Percentiles rank a stretch among this genome's conserved stretches.
These are phyloP conservation scores for Pyrochroa serraticornis DNA, from an alignment of 2,888 invertebrate species.

Conservation along the genomic window DNA sequence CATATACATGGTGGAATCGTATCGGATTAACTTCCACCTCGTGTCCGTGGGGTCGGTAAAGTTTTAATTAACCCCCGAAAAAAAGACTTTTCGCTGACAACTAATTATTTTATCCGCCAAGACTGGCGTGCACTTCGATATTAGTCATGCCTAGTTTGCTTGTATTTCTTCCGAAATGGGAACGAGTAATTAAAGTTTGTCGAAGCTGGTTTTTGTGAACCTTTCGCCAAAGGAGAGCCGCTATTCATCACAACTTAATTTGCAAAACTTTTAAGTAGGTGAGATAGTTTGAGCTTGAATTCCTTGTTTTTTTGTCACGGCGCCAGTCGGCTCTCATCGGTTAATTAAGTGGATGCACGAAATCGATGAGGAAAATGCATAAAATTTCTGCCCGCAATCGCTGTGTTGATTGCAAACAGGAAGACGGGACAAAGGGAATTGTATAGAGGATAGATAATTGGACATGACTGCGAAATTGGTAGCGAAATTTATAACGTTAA, in stretches of 20 bases:
- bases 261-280: conserved; percentile 14
- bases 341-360: conserved; percentile 4
- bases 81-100: background rate
- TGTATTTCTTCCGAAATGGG: background rate
- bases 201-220: conserved; percentile 1
- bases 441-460: too few relatives aligned
- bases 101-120: conserved; percentile 1
- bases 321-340: conserved; percentile 5
- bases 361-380: too few relatives aligned
- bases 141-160: conserved; percentile 1
- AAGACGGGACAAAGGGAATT: too few relatives aligned
- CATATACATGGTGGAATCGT: too few relatives aligned
- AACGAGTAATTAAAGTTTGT: conserved; percentile 11
- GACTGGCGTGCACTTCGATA: background rate
- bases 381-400: too few relatives aligned
- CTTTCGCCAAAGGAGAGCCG: background rate
- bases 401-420: too few relatives aligned
- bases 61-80: too few relatives aligned
- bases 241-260: conserved; percentile 14
- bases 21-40: too few relatives aligned
- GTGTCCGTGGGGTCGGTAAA: too few relatives aligned
- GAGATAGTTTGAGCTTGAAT: conserved; percentile 1
- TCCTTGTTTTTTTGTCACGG: background rate
- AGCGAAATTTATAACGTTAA: too few relatives aligned
- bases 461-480: too few relatives aligned